Base-by-base conservation (phyloP, 1,140 invertebrate species). In the Triops cancriformis region DNA sequence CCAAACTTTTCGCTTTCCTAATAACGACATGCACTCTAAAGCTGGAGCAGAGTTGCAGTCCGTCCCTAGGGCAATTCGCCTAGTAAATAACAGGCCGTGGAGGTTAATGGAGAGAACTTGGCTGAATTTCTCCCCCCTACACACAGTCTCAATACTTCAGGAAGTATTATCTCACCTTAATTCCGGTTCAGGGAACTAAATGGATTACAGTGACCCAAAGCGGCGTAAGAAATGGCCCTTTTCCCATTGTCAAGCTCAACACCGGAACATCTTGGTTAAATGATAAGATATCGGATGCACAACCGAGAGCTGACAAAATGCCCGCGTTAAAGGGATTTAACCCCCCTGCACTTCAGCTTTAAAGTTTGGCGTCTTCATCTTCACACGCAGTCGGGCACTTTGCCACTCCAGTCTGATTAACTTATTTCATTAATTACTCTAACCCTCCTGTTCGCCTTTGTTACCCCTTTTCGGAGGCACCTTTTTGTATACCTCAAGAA, bases 21-120 rank as follows among this genome's bases (percentile, higher is more conserved):
- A 64, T n/a, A 64, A 64, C 14, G 51, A 64, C 51, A 18, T n/a
- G 51, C 51, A 64, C 51, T 64, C 51, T 64, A 64, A 64, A 64
- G 51, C 23, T 64, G 23, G 23, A 18, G 51, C 51, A 64, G 1
- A 64, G 51, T 64, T 64, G 10, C 51, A 5, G 14, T 64, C 51
- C 0, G 23, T 23, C 51, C 51, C 14, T 23, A 64, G 23, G 51
- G 51, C 23, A 64, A n/a, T 64, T 64, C 18, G 51, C 51, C 23
- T 64, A 64, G 23, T 64, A 64, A 64, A 64, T 64, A 64, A n/a
- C 14, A 64, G 10, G 23, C 14, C 14, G 51, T n/a, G 18, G 18
- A 64, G 31, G 31, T 37, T 37, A 64, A 64, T 11, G 51, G 23
- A 64, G 51, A 7, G 31, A 37, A 7, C 31, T 37, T 37, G 31